Evolutionary conservation across 1,140 invertebrate genomes (phyloP), one percentile per base, ranked within the genome.

Genomic region (Elymnias hypermnestra): DNA sequence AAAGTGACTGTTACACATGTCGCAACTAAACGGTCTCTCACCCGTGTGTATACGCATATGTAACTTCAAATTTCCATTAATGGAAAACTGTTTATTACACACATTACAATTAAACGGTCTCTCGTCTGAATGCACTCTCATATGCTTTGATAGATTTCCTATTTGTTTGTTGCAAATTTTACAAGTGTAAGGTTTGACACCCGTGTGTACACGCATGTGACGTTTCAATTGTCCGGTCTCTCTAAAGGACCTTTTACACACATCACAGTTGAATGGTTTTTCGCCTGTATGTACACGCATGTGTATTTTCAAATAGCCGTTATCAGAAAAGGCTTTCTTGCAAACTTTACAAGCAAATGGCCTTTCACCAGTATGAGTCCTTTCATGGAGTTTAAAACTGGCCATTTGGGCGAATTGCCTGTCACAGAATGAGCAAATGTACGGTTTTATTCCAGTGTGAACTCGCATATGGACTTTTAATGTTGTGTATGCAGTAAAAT

Each of bases 371-470:
- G 91, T 90, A 68, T 97, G 95, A 0, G 93, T 95, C 15, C 94
- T 85, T 87, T 96, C 90, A 62, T 97, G 95, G 22, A 94, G 91
- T 18, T 93, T 93, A 31, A 96, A 87, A 68, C 95, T 94, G 12
- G 78, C 71, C 71, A 78, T 76, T 62, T 95, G 94, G 0, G 94
- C 93, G 71, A 94, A 95, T 48, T 92, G 90, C 0, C 92, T 86
- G 10, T 92, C 89, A 68, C 94, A 95, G 56, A 93, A 91, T 18
- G 88, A 88, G 63, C 94, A 96, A 15, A 90, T 87, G 53, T 94
- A 95, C 0, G 90, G 90, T 33, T 90, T 87, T 23, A 89, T 72
- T 0, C 88, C 89, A 0, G 88, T 90, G 41, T 91, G 90, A 25
- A 89, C 89, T 5, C 90, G 83, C 59, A 90, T 89, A 38, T 91